Evolutionary conservation across 2,888 invertebrate genomes (phyloP).

Genomic region (Augiades crinisus): DNA sequence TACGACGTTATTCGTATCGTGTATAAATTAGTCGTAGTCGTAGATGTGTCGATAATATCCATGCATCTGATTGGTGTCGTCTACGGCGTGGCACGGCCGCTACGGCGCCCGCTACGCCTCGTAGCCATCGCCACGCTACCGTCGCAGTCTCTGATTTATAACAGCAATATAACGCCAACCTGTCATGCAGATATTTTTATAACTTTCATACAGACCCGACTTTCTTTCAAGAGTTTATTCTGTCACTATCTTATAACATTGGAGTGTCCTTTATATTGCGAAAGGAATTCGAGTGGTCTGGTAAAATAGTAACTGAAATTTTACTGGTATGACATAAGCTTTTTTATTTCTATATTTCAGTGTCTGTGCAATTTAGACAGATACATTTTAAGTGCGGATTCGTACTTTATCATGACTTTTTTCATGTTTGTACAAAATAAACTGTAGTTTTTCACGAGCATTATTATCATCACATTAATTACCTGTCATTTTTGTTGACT

Average conservation of each 20-base stretch:
- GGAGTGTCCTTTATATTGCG: no score
- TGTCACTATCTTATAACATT: not conserved
- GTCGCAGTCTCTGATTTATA: slow-evolving; percentile 73
- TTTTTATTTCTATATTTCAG: no score
- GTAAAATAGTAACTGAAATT: no score
- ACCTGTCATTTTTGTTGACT: no score
- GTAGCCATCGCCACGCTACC: slow-evolving; percentile 47
- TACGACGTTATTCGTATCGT: slow-evolving; percentile 5
- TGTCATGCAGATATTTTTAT: slow-evolving; percentile 77
- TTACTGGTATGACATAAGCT: no score
- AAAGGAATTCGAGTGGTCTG: no score
- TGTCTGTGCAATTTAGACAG: no score
- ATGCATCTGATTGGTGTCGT: slow-evolving; percentile 58
- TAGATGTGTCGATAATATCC: slow-evolving; percentile 46
- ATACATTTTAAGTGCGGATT: no score
- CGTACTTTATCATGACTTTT: no score
- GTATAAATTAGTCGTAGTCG: slow-evolving; percentile 23
- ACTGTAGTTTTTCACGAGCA: no score
- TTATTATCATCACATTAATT: no score
- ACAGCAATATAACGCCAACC: slow-evolving; percentile 73
- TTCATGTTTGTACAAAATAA: no score
- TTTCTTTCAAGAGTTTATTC: slow-evolving; percentile 37
- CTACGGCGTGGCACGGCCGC: slow-evolving; percentile 47
- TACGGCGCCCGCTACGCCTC: slow-evolving; percentile 38
- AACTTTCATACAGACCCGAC: slow-evolving; percentile 56